Base-by-base conservation (phyloP, 2,888 invertebrate genomes). In the Therioaphis trifolii region DNA sequence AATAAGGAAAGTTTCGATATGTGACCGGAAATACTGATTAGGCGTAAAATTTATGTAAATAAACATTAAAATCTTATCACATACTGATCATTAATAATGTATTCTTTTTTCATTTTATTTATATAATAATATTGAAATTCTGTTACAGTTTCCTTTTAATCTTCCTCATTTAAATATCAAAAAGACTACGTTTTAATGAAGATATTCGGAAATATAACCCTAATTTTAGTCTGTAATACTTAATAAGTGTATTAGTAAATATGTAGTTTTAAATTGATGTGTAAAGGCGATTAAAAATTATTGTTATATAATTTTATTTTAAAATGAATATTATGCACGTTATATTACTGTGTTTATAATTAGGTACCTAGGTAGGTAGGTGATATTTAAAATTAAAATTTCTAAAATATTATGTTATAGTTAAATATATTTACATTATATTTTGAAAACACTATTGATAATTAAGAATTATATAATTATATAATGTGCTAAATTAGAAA, bases 1-100 rank as follows among this genome's bases (percentile, higher is more conserved):
- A 74, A 63, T 9, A 77, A 66, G 77, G 77, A 11, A 77, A 77
- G 66, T 77, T 77, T 77, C 77, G 77, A 77, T 40, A 49, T 49
- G 35, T n/a, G 21, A 66, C 24, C 35, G 24, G 15, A 66, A 52
- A 66, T 77, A 24, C n/a, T 40, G 76, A 4, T 27, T 14, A 46
- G n/a, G 18, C 55, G 55, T 2, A n/a, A 0, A 21, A 55, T 21
- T 18, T 21, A 55, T n/a, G 7, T 9, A 9, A 55, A 3, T 49
- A 14, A 14, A 49, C 4, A 9, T 55, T 5, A 55, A 7, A 55
- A 12, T 55, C 7, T 55, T n/a, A 55, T n/a, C 21, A 1, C 21
- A 0, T n/a, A 55, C 18, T 21, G 21, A 55, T n/a, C 21, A 55
- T n/a, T 55, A 43, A 43, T 43, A 43, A 43, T 55, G n/a, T n/a